These are phyloP conservation scores for Anabas testudineus DNA, from an alignment of 2,797 vertebrate genomes.

Conservation along the genomic window DNA sequence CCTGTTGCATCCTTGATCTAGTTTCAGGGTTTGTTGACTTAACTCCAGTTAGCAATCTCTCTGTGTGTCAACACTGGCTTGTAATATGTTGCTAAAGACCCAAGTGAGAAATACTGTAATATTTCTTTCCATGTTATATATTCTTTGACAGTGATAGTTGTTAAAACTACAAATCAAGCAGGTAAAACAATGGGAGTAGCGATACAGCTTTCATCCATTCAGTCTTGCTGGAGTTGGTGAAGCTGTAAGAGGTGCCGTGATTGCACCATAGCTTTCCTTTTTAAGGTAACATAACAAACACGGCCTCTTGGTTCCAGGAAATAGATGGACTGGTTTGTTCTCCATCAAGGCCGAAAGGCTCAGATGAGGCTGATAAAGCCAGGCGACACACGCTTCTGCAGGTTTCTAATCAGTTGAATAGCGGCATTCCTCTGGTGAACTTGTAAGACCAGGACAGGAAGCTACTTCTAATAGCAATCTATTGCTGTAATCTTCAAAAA, in stretches of 20 bases:
- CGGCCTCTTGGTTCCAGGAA: constrained; percentile 43
- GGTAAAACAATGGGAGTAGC: background rate
- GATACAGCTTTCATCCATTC: background rate
- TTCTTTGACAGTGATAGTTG: background rate
- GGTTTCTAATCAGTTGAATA: constrained; percentile 2
- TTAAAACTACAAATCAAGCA: background rate
- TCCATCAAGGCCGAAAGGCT: constrained; percentile 30
- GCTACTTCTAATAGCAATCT: background rate
- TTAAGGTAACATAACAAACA: constrained; percentile 37
- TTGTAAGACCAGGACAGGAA: background rate
- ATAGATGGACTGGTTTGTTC: constrained; percentile 22
- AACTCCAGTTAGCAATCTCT: background rate
- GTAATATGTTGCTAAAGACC: background rate
- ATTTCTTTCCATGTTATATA: background rate
- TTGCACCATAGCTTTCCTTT: constrained; percentile 27
- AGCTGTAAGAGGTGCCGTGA: background rate
- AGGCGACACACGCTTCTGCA: background rate
- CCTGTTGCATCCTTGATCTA: constrained; percentile 37
- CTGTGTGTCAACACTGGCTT: background rate
- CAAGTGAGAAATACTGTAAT: background rate
- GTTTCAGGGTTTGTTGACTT: constrained; percentile 50
- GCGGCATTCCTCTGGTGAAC: background rate
- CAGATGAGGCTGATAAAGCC: constrained; percentile 1
- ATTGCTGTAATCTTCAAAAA: background rate
- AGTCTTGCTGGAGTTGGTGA: background rate